Conservation (phyloP, 1,140 invertebrate genomes). For the Lucilia cuprina region DNA sequence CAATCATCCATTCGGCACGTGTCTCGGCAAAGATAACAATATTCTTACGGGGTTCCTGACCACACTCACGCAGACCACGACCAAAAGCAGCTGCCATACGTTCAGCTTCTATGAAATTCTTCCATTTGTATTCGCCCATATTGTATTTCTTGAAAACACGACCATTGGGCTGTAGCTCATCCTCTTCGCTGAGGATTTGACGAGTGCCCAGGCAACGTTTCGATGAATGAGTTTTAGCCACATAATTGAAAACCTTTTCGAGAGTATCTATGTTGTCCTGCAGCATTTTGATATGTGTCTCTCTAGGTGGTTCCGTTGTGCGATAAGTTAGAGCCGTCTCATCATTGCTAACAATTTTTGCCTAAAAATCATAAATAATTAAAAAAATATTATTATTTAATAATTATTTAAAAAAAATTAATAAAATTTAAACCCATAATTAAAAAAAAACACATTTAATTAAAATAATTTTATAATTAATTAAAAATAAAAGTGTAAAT, state of each 20-base stretch:
- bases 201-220: slow-evolving; percentile 88
- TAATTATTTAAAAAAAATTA: background rate
- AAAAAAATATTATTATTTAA: background rate
- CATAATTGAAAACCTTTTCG: slow-evolving; percentile 84
- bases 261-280: slow-evolving; percentile 84
- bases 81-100: slow-evolving; percentile 78
- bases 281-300: slow-evolving; percentile 75
- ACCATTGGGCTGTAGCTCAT: slow-evolving; percentile 92
- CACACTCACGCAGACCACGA: slow-evolving; percentile 75
- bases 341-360: slow-evolving; percentile 55
- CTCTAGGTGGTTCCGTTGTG: slow-evolving; percentile 71
- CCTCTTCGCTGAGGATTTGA: slow-evolving; percentile 89
- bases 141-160: slow-evolving; percentile 96
- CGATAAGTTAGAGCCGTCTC: slow-evolving; percentile 73
- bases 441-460: slow-evolving; percentile 4
- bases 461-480: background rate
- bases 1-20: slow-evolving; percentile 95
- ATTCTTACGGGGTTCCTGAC: slow-evolving; percentile 73
- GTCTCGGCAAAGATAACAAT: slow-evolving; percentile 97
- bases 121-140: slow-evolving; percentile 94
- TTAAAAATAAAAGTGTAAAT: background rate
- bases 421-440: background rate
- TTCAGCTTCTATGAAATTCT: slow-evolving; percentile 83
- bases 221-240: slow-evolving; percentile 74
- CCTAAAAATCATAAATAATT: slow-evolving; percentile 43